Conservation (phyloP, 1,140 invertebrate genomes). For the Lineus longissimus region DNA sequence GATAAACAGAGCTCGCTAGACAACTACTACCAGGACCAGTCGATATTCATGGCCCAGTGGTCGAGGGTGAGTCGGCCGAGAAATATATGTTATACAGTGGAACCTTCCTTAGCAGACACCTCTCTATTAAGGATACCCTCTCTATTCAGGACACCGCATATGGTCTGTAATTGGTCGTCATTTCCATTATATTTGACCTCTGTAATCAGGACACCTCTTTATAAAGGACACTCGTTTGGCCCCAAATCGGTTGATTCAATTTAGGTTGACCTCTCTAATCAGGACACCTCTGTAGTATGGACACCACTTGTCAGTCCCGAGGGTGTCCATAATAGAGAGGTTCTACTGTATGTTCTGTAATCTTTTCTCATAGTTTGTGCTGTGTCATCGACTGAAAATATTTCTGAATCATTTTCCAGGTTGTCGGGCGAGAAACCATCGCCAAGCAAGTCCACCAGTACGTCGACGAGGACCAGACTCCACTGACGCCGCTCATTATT, state of each 20-base stretch:
- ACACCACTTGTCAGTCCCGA: too few species aligned
- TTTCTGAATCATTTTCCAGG: background rate
- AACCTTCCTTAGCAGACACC: too few species aligned
- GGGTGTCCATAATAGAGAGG: too few species aligned
- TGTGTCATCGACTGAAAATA: background rate
- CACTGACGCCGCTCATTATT: slow-evolving; percentile 15
- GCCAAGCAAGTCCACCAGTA: slow-evolving; percentile 18
- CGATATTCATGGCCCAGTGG: slow-evolving; percentile 30
- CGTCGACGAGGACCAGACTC: slow-evolving; percentile 3
- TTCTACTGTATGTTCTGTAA: too few species aligned
- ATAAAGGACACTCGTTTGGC: too few species aligned
- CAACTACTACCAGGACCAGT: slow-evolving; percentile 19
- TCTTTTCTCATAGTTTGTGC: background rate
- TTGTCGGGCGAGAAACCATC: slow-evolving; percentile 20
- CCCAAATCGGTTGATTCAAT: too few species aligned
- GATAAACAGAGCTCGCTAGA: slow-evolving; percentile 19
- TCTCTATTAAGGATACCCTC: too few species aligned
- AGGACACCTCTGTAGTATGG: background rate
- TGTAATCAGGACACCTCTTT: too few species aligned
- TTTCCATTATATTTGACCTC: too few species aligned
- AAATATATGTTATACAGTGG: too few species aligned
- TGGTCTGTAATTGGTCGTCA: background rate
- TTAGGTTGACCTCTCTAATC: too few species aligned
- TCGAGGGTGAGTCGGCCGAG: slow-evolving; percentile 18
- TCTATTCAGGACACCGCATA: too few species aligned